Percentiles rank a stretch among this genome's conserved stretches.
These are phyloP conservation scores for rabbit (Oryctolagus cuniculus) DNA, from an alignment of 2,113 vertebrate genomes.

Conservation along the genomic window mOryCun1.1 NC_091432.1:120421501-120422000, in stretches of 20 bases:
- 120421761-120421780: conserved; percentile 69
- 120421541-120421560: neutral
- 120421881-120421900: neutral
- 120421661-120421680: conserved; percentile 62
- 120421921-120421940: neutral
- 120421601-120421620: neutral
- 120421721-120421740: conserved; percentile 66
- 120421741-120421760: conserved; percentile 70
- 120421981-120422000: neutral
- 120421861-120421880: neutral
- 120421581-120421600: neutral
- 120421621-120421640: conserved; percentile 25
- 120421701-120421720: conserved; percentile 59
- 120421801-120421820: conserved; percentile 63
- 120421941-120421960: conserved; percentile 10
- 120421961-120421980: conserved; percentile 23
- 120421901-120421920: neutral
- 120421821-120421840: neutral
- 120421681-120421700: conserved; percentile 60
- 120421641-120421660: conserved; percentile 54
- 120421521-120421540: neutral
- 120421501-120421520: neutral
- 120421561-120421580: neutral
- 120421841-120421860: neutral
- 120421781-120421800: conserved; percentile 72